Conservation (phyloP, 1,140 invertebrate genomes). For the Trigoniulus corallinus region DNA sequence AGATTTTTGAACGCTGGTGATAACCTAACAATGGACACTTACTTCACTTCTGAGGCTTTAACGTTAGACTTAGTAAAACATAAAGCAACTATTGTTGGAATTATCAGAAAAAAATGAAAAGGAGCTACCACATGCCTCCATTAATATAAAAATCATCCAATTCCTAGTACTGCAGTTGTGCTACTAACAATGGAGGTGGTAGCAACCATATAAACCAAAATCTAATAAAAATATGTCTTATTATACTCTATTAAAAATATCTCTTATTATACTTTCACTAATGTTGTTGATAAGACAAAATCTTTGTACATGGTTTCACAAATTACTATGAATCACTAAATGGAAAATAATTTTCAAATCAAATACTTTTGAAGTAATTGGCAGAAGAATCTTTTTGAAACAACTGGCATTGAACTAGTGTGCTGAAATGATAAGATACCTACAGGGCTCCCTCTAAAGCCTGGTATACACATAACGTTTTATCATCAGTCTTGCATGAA, state of each 20-base stretch:
- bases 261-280: conserved; percentile 29
- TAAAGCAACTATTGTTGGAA: not conserved
- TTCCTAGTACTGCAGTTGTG: conserved; percentile 7
- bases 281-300: conserved; percentile 27
- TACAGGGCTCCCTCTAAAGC: no score
- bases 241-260: conserved; percentile 18
- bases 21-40: conserved; percentile 9
- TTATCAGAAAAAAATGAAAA: not conserved
- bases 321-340: conserved; percentile 14
- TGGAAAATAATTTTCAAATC: conserved; percentile 4
- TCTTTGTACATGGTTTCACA: conserved; percentile 18
- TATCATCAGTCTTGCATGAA: no score
- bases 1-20: not conserved
- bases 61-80: not conserved
- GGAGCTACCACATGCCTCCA: not conserved
- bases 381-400: no score
- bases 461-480: no score
- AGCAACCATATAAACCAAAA: conserved; percentile 19
- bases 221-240: conserved; percentile 10
- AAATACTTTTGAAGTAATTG: no score
- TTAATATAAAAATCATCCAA: not conserved
- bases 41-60: not conserved
- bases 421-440: no score
- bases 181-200: conserved; percentile 14
- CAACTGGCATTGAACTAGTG: no score